phyloP scores from a whole-genome alignment of 2,888 invertebrate genomes.

The Conistra vaccinii region DNA sequence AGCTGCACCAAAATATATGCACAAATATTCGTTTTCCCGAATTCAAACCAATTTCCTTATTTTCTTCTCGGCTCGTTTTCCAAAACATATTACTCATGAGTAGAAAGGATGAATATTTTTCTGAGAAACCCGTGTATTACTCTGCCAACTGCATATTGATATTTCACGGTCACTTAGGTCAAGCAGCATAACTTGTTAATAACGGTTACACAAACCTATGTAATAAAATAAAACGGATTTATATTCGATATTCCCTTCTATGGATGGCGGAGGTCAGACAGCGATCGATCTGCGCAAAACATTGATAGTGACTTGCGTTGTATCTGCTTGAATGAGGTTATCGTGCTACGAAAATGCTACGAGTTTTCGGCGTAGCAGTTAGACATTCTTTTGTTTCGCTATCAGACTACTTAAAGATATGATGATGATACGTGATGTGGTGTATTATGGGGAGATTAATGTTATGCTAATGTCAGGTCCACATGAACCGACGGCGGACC shows the following conservation, averaged over 20 bases:
- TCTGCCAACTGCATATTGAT: slow-evolving; percentile 33
- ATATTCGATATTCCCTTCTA: slow-evolving; percentile 32
- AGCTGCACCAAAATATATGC: slow-evolving; percentile 14
- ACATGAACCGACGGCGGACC: slow-evolving; percentile 77
- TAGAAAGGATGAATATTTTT: slow-evolving; percentile 45
- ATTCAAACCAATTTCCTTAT: slow-evolving; percentile 29
- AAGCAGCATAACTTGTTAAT: slow-evolving; percentile 15
- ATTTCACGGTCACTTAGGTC: slow-evolving; percentile 22
- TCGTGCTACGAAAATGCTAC: slow-evolving; percentile 26
- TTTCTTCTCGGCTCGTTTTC: slow-evolving; percentile 40
- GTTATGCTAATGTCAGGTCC: slow-evolving; percentile 73
- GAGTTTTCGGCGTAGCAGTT: slow-evolving; percentile 30
- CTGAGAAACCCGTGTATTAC: slow-evolving; percentile 1
- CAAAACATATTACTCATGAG: slow-evolving; percentile 37
- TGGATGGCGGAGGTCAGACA: slow-evolving; percentile 19
- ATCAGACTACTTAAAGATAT: neutral
- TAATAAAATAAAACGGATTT: slow-evolving; percentile 35
- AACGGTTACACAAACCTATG: slow-evolving; percentile 7
- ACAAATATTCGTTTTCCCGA: slow-evolving; percentile 36
- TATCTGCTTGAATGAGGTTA: slow-evolving; percentile 13
- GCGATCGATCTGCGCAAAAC: slow-evolving; percentile 29
- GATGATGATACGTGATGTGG: neutral
- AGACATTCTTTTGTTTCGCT: slow-evolving; percentile 6
- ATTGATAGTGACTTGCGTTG: neutral
- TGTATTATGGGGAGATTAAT: slow-evolving; percentile 15